A percentile compares a stretch with the other conserved stretches of the same genome.
Conservation (phyloP, 2,888 invertebrate species). For the Pheosia tremula region DNA sequence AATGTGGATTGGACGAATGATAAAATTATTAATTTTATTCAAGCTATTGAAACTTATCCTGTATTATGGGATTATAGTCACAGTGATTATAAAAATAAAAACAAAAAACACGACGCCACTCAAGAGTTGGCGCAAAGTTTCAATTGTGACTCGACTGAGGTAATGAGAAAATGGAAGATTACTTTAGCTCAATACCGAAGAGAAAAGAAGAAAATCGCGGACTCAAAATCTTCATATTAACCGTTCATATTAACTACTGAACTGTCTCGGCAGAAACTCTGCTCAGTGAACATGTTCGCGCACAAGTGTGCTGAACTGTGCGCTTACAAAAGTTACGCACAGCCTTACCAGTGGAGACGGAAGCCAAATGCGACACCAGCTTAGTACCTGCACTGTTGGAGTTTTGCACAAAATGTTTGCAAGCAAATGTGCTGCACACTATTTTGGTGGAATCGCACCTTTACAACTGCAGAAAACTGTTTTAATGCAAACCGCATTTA, state of each 20-base stretch:
- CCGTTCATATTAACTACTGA: conserved; percentile 23
- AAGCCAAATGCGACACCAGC: conserved; percentile 14
- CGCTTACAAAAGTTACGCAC: conserved; percentile 19
- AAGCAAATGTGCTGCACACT: conserved; percentile 20
- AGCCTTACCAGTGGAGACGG: conserved; percentile 15
- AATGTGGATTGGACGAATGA: conserved; percentile 21
- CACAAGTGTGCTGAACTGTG: conserved; percentile 22
- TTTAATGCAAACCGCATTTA: no score
- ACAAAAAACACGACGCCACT: conserved; percentile 21
- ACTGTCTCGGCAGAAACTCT: conserved; percentile 19
- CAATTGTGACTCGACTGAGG: conserved; percentile 27
- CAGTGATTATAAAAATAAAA: no score
- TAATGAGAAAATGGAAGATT: conserved; percentile 34
- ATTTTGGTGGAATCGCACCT: conserved; percentile 8
- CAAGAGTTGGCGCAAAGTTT: conserved; percentile 28
- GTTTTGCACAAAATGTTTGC: conserved; percentile 22
- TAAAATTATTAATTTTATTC: conserved; percentile 27
- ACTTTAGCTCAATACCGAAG: conserved; percentile 32
- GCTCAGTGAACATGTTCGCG: conserved; percentile 24
- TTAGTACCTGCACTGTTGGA: conserved; percentile 15
- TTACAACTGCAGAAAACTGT: no score
- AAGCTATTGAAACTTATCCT: conserved; percentile 28
- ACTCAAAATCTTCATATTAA: conserved; percentile 26
- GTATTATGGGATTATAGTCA: conserved; percentile 5
- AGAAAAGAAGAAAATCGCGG: conserved; percentile 32